Percentiles rank a stretch among this genome's conserved stretches.
Conservation (phyloP, 2,888 invertebrate species). For the Drosophila mettleri region DNA sequence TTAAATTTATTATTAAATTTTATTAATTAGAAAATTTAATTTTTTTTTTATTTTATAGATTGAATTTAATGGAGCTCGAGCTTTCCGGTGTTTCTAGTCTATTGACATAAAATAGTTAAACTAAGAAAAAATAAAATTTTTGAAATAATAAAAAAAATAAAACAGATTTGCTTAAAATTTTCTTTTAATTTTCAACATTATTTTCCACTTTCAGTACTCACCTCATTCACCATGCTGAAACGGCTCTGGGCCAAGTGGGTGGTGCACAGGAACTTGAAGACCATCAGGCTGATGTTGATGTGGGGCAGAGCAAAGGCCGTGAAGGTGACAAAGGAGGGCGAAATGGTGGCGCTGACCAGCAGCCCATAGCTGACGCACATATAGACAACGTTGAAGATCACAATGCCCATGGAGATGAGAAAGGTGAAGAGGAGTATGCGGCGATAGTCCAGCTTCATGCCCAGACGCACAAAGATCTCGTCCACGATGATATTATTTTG, state of each 20-base stretch:
- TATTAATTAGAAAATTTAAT: no score
- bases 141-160: no score
- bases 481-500: constrained; percentile 79
- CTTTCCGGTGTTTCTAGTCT: no score
- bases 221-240: constrained; percentile 82
- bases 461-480: constrained; percentile 80
- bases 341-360: constrained; percentile 77
- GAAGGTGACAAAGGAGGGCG: constrained; percentile 82
- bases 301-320: constrained; percentile 83
- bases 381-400: constrained; percentile 81
- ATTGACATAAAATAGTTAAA: no score
- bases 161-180: no score
- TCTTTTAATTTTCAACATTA: background rate
- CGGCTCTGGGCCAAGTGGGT: constrained; percentile 80
- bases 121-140: no score
- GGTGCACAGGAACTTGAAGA: constrained; percentile 82
- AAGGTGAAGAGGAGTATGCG: constrained; percentile 76
- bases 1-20: no score
- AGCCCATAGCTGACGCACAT: constrained; percentile 81
- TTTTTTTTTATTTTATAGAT: no score
- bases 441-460: constrained; percentile 81
- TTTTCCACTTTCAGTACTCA: constrained; percentile 43
- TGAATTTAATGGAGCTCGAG: no score
- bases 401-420: constrained; percentile 78
- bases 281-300: constrained; percentile 83